Conservation (phyloP, 2,797 vertebrate genomes). For the Rhinoraja longicauda region DNA sequence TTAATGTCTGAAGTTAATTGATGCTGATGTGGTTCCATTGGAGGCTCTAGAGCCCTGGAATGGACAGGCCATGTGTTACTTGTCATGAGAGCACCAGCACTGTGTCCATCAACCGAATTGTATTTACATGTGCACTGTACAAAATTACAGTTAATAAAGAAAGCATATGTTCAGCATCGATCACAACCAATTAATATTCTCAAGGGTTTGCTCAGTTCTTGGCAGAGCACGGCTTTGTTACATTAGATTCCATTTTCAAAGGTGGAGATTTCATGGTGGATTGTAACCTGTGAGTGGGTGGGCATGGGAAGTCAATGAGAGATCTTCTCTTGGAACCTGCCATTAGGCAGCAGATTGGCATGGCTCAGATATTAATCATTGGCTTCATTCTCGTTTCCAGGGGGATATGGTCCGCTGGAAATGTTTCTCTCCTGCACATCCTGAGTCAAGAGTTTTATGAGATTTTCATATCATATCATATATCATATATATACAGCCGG, state of each 20-base stretch:
- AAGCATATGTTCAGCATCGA: not conserved
- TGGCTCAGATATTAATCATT: too few relatives aligned
- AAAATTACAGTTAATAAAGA: constrained; percentile 12
- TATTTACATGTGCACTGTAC: not conserved
- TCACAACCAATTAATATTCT: not conserved
- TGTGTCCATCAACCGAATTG: not conserved
- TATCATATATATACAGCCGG: too few relatives aligned
- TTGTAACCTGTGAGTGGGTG: too few relatives aligned
- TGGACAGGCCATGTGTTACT: not conserved
- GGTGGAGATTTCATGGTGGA: not conserved
- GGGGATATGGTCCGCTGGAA: too few relatives aligned
- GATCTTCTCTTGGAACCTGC: too few relatives aligned
- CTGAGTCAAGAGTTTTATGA: too few relatives aligned
- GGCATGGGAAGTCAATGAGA: too few relatives aligned
- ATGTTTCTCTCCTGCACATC: too few relatives aligned
- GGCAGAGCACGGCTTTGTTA: not conserved
- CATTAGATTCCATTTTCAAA: not conserved
- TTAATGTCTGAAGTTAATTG: not conserved
- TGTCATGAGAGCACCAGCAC: not conserved
- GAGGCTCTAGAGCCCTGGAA: not conserved
- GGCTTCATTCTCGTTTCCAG: too few relatives aligned
- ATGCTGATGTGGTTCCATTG: not conserved
- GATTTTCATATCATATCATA: too few relatives aligned
- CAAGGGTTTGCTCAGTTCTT: not conserved
- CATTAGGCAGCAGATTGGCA: too few relatives aligned